These are phyloP conservation scores for Pseudomugil tenellus DNA, from an alignment of 2,797 vertebrate species.

Conservation along the genomic window DNA sequence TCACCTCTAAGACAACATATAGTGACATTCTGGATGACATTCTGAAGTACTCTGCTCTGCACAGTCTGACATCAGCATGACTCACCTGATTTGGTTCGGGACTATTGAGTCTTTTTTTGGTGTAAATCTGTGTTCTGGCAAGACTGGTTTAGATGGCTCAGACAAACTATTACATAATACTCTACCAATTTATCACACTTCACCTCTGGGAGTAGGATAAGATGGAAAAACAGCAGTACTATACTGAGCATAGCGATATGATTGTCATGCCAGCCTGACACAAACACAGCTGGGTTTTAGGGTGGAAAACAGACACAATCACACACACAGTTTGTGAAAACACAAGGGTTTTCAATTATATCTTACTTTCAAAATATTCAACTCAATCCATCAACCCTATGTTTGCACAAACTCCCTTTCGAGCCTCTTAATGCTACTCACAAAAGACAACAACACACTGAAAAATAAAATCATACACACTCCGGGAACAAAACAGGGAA, in stretches of 20 bases:
- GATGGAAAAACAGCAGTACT: constrained; percentile 33
- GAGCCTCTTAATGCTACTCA: background rate
- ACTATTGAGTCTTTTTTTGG: constrained; percentile 14
- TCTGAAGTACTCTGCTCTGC: constrained; percentile 46
- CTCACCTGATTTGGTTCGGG: constrained; percentile 32
- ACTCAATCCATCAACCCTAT: background rate
- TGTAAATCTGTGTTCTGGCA: background rate
- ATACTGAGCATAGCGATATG: constrained; percentile 46
- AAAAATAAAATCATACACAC: constrained; percentile 6
- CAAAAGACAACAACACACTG: background rate
- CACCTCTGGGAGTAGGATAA: constrained; percentile 8
- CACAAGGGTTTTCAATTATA: background rate
- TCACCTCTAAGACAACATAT: constrained; percentile 32
- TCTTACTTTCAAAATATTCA: background rate
- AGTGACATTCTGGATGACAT: constrained; percentile 43
- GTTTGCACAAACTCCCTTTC: background rate
- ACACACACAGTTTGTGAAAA: background rate
- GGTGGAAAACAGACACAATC: constrained; percentile 4
- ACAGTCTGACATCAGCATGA: constrained; percentile 25
- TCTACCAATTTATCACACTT: background rate
- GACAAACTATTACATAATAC: background rate
- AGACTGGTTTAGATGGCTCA: background rate
- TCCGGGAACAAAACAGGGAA: constrained; percentile 13
- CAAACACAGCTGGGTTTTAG: constrained; percentile 37
- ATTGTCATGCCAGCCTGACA: constrained; percentile 30